Conservation (phyloP, 2,113 vertebrate species). For the Oncorhynchus nerka region DNA sequence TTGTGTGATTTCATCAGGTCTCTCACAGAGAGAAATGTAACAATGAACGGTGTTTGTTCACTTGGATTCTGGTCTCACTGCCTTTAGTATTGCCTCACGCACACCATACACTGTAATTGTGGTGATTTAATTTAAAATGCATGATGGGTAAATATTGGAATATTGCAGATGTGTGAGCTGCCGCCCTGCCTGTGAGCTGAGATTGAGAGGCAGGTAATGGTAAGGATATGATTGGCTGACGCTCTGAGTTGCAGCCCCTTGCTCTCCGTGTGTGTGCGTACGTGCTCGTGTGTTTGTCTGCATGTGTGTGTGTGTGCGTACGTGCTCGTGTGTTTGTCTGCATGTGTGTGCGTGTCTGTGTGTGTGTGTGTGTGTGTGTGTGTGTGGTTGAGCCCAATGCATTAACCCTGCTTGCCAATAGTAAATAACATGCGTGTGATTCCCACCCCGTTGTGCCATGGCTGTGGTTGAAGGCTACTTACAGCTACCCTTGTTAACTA, state of each 20-base stretch:
- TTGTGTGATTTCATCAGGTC: constrained; percentile 39
- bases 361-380: background rate
- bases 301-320: background rate
- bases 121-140: constrained; percentile 66
- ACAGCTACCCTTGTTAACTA: constrained; percentile 21
- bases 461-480: constrained; percentile 16
- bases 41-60: constrained; percentile 13
- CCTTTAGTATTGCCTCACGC: constrained; percentile 33
- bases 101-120: constrained; percentile 40
- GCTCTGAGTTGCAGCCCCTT: constrained; percentile 42
- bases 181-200: constrained; percentile 86
- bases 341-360: background rate
- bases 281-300: constrained; percentile 19
- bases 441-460: background rate
- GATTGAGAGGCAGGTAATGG: constrained; percentile 85
- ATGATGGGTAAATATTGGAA: constrained; percentile 86
- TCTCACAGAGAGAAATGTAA: constrained; percentile 11
- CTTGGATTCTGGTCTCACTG: constrained; percentile 54
- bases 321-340: too few relatives aligned
- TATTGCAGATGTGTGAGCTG: constrained; percentile 95
- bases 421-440: constrained; percentile 73
- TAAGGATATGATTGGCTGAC: constrained; percentile 83
- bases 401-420: constrained; percentile 68
- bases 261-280: constrained; percentile 28
- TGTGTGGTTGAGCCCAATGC: background rate